phyloP scores from a whole-genome alignment of 1,140 invertebrate species.

The Apolygus lucorum region DNA sequence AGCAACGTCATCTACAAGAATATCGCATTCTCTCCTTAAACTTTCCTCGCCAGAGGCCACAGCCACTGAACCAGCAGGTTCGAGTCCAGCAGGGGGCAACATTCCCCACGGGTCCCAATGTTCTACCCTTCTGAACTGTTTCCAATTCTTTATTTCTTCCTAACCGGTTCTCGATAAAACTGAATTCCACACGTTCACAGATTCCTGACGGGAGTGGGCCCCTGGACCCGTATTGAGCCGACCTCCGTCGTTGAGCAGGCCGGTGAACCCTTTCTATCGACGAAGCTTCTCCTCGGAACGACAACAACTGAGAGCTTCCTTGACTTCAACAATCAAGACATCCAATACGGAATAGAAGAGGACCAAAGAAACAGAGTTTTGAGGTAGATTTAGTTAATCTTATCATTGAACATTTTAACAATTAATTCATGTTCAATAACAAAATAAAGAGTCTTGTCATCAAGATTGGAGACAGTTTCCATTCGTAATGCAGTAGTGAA shows the following conservation, averaged over 20 bases:
- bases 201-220: conserved; percentile 49
- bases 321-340: conserved; percentile 64
- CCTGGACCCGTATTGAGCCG: conserved; percentile 46
- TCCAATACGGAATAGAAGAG: conserved; percentile 64
- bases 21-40: too few relatives aligned
- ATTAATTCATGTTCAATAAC: background rate
- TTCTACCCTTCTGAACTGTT: too few relatives aligned
- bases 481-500: too few relatives aligned
- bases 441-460: background rate
- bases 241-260: conserved; percentile 53
- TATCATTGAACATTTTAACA: background rate
- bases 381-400: conserved; percentile 26
- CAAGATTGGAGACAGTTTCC: too few relatives aligned
- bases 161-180: too few relatives aligned
- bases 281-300: conserved; percentile 58
- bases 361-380: conserved; percentile 33
- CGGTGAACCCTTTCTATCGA: conserved; percentile 58
- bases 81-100: too few relatives aligned
- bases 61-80: too few relatives aligned
- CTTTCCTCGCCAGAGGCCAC: too few relatives aligned
- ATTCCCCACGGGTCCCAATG: too few relatives aligned
- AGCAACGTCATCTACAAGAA: too few relatives aligned
- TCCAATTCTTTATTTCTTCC: too few relatives aligned
- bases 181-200: background rate
- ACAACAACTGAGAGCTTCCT: conserved; percentile 65